Conservation (phyloP, 2,888 invertebrate species). For the Endomychus coccineus region DNA sequence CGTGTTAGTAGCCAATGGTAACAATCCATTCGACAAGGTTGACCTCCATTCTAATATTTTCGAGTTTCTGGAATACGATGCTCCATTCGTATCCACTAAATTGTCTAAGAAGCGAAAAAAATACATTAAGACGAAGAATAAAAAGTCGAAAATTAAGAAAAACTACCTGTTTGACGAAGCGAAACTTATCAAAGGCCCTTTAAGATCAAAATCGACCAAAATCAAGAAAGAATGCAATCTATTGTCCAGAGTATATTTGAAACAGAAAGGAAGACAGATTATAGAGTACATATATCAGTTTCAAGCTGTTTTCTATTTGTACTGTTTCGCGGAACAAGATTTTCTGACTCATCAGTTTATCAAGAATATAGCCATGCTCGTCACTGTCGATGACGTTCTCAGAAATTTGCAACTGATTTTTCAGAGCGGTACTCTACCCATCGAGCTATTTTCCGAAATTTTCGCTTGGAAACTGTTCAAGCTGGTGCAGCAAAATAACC, state of each 20-base stretch:
- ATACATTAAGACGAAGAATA: no score
- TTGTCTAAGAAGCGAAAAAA: slow-evolving; percentile 1
- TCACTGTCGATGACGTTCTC: slow-evolving; percentile 25
- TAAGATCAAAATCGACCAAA: no score
- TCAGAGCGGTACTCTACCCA: no score
- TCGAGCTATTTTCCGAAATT: no score
- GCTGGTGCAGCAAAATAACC: no score
- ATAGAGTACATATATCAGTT: slow-evolving; percentile 25
- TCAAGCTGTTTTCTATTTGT: slow-evolving; percentile 27
- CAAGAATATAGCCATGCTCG: slow-evolving; percentile 27
- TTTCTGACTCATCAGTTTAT: slow-evolving; percentile 22
- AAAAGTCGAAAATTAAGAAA: background rate
- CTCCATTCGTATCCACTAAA: background rate
- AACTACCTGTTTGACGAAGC: no score
- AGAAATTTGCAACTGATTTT: slow-evolving; percentile 22
- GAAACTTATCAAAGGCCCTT: no score
- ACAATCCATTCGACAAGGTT: slow-evolving; percentile 34
- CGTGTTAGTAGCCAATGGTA: slow-evolving; percentile 25
- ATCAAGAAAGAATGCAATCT: slow-evolving; percentile 15
- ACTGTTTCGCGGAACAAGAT: slow-evolving; percentile 27
- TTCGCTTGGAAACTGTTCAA: no score
- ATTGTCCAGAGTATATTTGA: slow-evolving; percentile 23
- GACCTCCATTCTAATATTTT: slow-evolving; percentile 31
- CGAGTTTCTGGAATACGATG: slow-evolving; percentile 29
- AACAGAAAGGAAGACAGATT: slow-evolving; percentile 21